phyloP scores from a whole-genome alignment of 2,797 vertebrate species.

The Bufotes viridis region DNA sequence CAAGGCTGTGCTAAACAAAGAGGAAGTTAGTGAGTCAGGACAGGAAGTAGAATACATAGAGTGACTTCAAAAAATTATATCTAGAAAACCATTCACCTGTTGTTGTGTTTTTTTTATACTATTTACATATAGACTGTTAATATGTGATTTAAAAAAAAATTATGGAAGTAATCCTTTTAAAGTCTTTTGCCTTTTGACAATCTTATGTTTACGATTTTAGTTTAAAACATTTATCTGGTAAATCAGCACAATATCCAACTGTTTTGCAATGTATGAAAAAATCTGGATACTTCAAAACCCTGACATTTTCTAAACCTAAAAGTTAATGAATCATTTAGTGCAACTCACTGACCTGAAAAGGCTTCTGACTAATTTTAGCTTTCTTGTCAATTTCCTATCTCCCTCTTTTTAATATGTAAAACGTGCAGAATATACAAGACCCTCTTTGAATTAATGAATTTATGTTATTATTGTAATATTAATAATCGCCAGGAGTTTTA shows the following conservation, averaged over 20 bases:
- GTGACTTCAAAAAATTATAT: no score
- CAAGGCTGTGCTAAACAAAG: no score
- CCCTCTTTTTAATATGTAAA: slow-evolving; percentile 9
- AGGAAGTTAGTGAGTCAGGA: no score
- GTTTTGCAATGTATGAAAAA: neutral
- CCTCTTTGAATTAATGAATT: neutral
- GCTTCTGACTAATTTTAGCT: slow-evolving; percentile 1
- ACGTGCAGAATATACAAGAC: neutral
- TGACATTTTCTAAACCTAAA: slow-evolving; percentile 5
- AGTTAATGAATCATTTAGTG: neutral
- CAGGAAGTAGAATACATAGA: no score
- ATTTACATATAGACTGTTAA: no score
- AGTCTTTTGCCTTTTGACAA: no score
- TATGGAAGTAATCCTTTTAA: no score
- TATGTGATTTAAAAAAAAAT: no score
- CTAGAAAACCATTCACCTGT: no score
- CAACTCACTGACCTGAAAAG: slow-evolving; percentile 9
- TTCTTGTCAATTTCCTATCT: neutral
- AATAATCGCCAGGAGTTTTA: neutral
- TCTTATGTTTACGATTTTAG: neutral
- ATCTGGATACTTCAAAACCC: neutral
- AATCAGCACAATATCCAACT: neutral
- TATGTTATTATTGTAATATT: slow-evolving; percentile 19
- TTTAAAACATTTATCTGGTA: neutral
- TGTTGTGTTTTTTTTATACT: no score